Evolutionary conservation across 2,888 invertebrate genomes (phyloP), one percentile per base, ranked within the genome.

Genomic region (Drosophila paracracens): DNA sequence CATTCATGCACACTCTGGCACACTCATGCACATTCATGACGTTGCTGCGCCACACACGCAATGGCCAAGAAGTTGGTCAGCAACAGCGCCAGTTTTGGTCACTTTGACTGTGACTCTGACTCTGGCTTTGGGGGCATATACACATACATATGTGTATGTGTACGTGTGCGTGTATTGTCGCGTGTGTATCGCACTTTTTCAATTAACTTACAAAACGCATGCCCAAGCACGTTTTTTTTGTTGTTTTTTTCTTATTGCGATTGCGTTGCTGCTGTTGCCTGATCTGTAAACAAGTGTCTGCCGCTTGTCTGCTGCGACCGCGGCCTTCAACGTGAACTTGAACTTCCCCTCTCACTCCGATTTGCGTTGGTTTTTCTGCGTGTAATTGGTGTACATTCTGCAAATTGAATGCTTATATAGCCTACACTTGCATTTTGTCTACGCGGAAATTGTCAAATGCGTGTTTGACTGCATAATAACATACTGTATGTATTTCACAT

Each of bases 121-220:
- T 72, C 13, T 68, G 64, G 52, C 68, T 73, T 51, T 56, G 46
- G 25, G 29, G 79, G 70, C 54, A 27, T 36, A 0, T 38, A 29
- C 13, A 38, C 46, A 29, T n/a, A 13, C 8, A 29, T 10, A 8
- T 56, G 27, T 38, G 16, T 56, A 10, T 54, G 10, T 54, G 53
- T 27, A 10, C 27, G 65, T 71, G 67, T 82, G 72, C 66, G 66
- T 83, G 64, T 68, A 67, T 68, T 85, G 83, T 81, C 88, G 88
- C 88, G 88, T 88, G 88, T 89, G 81, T 89, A 78, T 87, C 85
- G 85, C 89, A 86, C 86, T 90, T 87, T 90, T 88, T 87, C 88
- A 88, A 87, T 87, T 88, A 88, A 83, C 70, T 83, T 86, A 82
- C 87, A 88, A 89, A 89, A 89, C 85, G 85, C 85, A 85, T 84